Conservation (phyloP, 2,888 invertebrate species). For the Hypomecis punctinalis region DNA sequence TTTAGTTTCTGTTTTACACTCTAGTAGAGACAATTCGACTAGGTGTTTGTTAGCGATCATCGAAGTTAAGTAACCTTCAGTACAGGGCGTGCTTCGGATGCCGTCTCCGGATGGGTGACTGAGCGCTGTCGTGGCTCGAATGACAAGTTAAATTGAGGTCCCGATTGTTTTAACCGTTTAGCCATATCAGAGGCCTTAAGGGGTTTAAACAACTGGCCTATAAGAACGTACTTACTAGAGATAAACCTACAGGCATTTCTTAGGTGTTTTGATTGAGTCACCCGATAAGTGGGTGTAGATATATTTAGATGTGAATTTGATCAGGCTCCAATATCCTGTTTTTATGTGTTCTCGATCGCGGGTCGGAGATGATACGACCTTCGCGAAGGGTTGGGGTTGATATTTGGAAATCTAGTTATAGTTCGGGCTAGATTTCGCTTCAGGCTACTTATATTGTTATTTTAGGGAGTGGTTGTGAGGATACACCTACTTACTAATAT, state of each 20-base stretch:
- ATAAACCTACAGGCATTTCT: slow-evolving; percentile 18
- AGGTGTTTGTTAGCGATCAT: too few relatives aligned
- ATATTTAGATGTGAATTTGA: slow-evolving; percentile 41
- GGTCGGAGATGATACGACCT: slow-evolving; percentile 9
- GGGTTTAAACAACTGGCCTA: too few relatives aligned
- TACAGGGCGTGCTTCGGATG: too few relatives aligned
- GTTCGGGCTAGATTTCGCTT: not conserved
- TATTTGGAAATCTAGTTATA: slow-evolving; percentile 6
- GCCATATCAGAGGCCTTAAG: too few relatives aligned
- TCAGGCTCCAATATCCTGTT: slow-evolving; percentile 27
- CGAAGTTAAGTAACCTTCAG: too few relatives aligned
- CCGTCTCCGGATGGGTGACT: too few relatives aligned
- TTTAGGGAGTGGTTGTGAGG: not conserved
- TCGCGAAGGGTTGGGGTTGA: slow-evolving; percentile 8
- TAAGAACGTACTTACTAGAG: too few relatives aligned
- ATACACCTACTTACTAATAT: not conserved
- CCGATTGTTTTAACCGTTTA: too few relatives aligned
- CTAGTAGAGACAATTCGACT: too few relatives aligned
- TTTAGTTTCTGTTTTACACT: too few relatives aligned
- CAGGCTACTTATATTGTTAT: not conserved
- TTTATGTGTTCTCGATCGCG: slow-evolving; percentile 22
- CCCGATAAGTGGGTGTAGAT: slow-evolving; percentile 41
- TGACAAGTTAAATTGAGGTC: too few relatives aligned
- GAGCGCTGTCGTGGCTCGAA: too few relatives aligned
- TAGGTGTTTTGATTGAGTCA: slow-evolving; percentile 56